Conservation (phyloP, 2,888 invertebrate species). For the Lithophane semibrunnea region DNA sequence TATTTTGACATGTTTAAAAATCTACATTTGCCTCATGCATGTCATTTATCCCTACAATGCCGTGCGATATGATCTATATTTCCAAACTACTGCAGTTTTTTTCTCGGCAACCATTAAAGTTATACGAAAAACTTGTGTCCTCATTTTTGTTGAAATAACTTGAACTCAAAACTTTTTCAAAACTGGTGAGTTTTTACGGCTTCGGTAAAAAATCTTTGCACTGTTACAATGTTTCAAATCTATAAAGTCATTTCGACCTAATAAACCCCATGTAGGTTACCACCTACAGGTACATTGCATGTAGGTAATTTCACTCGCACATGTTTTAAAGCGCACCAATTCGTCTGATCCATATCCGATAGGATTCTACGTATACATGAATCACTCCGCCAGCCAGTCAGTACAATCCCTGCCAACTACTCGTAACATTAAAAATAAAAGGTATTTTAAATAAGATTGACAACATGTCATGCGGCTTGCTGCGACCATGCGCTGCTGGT, state of each 20-base stretch:
- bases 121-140: neutral
- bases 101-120: conserved; percentile 21
- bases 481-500: conserved; percentile 65
- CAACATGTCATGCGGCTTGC: conserved; percentile 70
- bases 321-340: conserved; percentile 13
- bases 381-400: conserved; percentile 24
- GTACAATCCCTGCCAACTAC: conserved; percentile 37
- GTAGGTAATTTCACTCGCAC: neutral
- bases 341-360: conserved; percentile 25
- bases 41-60: neutral
- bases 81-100: neutral
- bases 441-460: conserved; percentile 68
- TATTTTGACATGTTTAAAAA: neutral
- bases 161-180: conserved; percentile 1
- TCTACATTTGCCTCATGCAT: neutral
- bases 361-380: conserved; percentile 44
- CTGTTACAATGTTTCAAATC: neutral
- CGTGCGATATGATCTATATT: neutral
- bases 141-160: conserved; percentile 14
- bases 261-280: neutral
- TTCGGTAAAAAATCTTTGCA: conserved; percentile 19
- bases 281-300: neutral
- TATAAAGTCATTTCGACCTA: neutral
- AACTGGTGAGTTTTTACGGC: conserved; percentile 16
- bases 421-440: conserved; percentile 48